phyloP scores from a whole-genome alignment of 2,797 vertebrate species.

The Antennarius maculatus region DNA sequence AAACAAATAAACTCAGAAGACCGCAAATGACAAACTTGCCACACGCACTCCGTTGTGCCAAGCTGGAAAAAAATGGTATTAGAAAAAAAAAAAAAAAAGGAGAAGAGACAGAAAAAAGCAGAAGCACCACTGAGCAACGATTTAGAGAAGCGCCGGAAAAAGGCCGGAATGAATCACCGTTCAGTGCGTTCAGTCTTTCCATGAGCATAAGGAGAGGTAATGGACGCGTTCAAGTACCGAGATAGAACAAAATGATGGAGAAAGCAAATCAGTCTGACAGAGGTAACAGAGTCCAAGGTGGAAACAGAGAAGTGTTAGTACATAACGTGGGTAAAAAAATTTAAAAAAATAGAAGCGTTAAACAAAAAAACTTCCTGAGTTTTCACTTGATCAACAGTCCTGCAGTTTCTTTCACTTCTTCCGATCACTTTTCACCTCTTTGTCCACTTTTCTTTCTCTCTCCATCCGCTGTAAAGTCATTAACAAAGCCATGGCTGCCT shows the following conservation, averaged over 20 bases:
- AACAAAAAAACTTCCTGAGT: constrained; percentile 27
- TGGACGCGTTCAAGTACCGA: constrained; percentile 25
- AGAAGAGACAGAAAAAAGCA: constrained; percentile 54
- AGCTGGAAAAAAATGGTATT: constrained; percentile 55
- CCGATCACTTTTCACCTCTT: constrained; percentile 18
- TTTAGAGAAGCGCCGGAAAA: constrained; percentile 66
- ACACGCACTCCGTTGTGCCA: constrained; percentile 47
- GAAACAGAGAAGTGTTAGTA: constrained; percentile 21
- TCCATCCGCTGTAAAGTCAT: constrained; percentile 32
- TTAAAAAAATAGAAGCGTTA: constrained; percentile 12
- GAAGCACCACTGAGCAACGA: constrained; percentile 64
- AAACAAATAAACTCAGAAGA: constrained; percentile 52
- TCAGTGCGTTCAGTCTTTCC: constrained; percentile 70
- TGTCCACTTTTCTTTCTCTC: constrained; percentile 8
- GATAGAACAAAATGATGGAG: constrained; percentile 39
- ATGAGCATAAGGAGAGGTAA: constrained; percentile 28
- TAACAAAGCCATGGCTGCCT: constrained; percentile 50
- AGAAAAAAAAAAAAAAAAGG: constrained; percentile 44
- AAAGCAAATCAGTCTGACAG: constrained; percentile 1
- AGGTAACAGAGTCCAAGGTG: constrained; percentile 16
- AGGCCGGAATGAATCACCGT: constrained; percentile 69
- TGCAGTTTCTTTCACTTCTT: constrained; percentile 61
- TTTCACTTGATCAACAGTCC: constrained; percentile 60
- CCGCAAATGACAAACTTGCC: constrained; percentile 33
- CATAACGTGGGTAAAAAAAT: constrained; percentile 51